phyloP scores from a whole-genome alignment of 2,797 vertebrate genomes.

The Enteromius mattozi region DNA sequence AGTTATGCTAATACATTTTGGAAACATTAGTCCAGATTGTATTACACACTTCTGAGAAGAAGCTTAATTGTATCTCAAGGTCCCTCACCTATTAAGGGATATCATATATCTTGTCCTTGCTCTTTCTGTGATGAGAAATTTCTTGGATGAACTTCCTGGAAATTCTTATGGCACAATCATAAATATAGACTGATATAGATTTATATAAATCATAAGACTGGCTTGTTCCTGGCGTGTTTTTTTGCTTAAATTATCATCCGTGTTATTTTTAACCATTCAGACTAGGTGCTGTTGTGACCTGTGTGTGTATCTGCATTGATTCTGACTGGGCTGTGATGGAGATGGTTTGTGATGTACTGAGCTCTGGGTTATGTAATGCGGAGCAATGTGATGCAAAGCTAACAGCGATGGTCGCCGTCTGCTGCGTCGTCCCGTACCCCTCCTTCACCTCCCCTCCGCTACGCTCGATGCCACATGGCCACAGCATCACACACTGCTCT shows the following conservation, averaged over 20 bases:
- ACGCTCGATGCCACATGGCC: background rate
- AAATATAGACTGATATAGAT: background rate
- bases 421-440: conserved; percentile 38
- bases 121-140: background rate
- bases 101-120: background rate
- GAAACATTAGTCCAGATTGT: background rate
- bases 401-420: conserved; percentile 58
- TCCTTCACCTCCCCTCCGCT: conserved; percentile 21
- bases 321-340: conserved; percentile 61
- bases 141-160: background rate
- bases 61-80: background rate
- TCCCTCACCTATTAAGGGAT: background rate
- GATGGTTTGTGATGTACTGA: conserved; percentile 61
- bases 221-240: background rate
- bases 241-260: background rate
- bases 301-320: conserved; percentile 38
- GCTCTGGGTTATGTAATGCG: conserved; percentile 74
- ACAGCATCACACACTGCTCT: conserved; percentile 26
- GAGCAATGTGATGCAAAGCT: conserved; percentile 66
- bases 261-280: background rate
- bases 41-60: background rate
- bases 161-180: background rate
- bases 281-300: background rate
- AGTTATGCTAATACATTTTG: background rate
- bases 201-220: background rate